Conservation (phyloP, 1,140 invertebrate genomes). For the Drosophila nigromelanica region DNA sequence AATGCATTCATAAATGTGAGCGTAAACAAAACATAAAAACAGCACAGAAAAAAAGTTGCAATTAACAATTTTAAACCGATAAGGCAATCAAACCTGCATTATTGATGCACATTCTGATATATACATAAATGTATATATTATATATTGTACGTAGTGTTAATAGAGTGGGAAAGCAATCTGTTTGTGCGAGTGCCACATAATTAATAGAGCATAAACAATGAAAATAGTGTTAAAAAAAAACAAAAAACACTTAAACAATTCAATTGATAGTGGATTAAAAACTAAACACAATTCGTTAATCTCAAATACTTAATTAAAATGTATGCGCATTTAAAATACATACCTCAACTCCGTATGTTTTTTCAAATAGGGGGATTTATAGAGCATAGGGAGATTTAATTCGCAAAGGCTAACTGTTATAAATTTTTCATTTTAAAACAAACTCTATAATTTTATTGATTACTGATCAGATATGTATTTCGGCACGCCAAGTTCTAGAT, state of each 20-base stretch:
- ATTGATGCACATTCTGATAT: constrained; percentile 49
- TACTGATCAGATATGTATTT: no score
- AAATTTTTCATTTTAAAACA: no score
- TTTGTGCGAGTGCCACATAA: constrained; percentile 57
- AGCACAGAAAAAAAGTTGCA: constrained; percentile 47
- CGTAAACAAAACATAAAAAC: constrained; percentile 14
- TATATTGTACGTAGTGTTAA: constrained; percentile 18
- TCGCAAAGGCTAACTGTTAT: no score
- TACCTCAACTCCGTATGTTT: no score
- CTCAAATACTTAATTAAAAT: constrained; percentile 25
- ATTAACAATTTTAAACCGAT: constrained; percentile 76
- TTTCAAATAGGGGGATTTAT: background rate
- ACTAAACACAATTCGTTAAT: constrained; percentile 49
- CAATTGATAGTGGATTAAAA: constrained; percentile 64
- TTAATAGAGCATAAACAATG: constrained; percentile 73
- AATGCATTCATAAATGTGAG: constrained; percentile 23
- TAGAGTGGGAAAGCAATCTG: constrained; percentile 14
- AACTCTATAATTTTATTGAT: no score
- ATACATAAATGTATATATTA: background rate
- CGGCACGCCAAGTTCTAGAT: no score
- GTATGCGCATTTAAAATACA: background rate
- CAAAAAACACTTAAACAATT: constrained; percentile 51
- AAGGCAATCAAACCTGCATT: constrained; percentile 71
- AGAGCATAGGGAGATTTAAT: no score
- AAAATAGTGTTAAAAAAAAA: constrained; percentile 31